These are phyloP conservation scores for Procapra przewalskii DNA, from an alignment of 2,113 vertebrate genomes.

Conservation along the genomic window DNA sequence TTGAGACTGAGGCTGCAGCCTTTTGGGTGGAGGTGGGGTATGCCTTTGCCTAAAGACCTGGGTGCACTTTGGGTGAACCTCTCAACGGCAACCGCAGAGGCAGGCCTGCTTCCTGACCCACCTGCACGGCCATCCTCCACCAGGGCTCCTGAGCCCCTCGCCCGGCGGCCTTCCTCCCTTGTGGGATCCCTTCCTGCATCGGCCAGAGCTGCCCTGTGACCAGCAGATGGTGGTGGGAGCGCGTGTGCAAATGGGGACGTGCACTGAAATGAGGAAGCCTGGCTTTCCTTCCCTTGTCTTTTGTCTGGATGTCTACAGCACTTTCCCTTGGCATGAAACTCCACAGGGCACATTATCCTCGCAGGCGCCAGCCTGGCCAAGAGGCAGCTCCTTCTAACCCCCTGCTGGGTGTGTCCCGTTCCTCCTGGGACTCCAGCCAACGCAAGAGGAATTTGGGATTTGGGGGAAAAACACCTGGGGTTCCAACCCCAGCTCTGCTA, in stretches of 20 bases:
- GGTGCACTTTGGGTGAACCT: background rate
- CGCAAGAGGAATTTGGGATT: background rate
- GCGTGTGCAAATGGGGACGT: accelerated
- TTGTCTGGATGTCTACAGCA: background rate
- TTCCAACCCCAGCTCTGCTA: background rate
- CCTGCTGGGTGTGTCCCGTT: accelerated
- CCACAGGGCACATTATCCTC: background rate
- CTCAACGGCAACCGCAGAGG: accelerated
- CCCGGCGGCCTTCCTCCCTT: accelerated
- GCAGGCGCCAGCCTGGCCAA: accelerated
- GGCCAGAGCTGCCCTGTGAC: background rate
- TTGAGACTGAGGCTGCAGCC: background rate
- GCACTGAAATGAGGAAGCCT: background rate
- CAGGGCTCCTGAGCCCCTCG: accelerated
- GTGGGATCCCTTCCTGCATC: accelerated
- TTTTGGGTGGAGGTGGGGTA: background rate
- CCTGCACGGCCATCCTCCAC: background rate
- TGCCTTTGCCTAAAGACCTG: background rate
- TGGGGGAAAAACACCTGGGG: background rate
- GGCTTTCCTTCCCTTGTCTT: background rate
- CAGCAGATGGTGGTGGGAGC: background rate
- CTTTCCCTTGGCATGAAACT: background rate
- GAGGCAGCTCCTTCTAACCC: background rate
- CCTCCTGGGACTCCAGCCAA: background rate
- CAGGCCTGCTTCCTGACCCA: background rate